Evolutionary conservation across 1,140 invertebrate species (phyloP), one percentile per base, ranked within the genome.

Genomic region (Leptopilina clavipes): DNA sequence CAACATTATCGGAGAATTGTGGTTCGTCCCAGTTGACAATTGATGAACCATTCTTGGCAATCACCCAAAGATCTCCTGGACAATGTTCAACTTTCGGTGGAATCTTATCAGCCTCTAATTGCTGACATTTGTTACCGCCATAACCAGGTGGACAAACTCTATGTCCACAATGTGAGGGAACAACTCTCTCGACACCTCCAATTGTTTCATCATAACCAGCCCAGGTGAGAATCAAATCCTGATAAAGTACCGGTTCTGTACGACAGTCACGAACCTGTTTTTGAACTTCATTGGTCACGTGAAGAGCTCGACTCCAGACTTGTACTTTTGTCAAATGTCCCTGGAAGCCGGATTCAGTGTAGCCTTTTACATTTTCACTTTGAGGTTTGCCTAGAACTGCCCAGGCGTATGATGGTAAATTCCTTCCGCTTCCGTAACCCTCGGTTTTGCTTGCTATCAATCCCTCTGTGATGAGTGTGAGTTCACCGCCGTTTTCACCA

Each of bases 1-100:
- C 95, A 40, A 97, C 94, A 85, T 98, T 97, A 83, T 98, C 97
- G 75, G 93, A 95, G 86, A 98, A 98, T 78, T 94, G 93, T 0
- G 98, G 98, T 81, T 98, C 96, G 86, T 98, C 96, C 98, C 97
- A 99, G n/a, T 92, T 94, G 0, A 99, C 97, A 75, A 97, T 93
- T 0, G 97, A 95, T 0, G 97, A 97, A 75, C 96, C 97, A 83
- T 98, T 97, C 82, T 95, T 95, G 1, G 97, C 96, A 79, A 98
- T 96, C 0, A 98, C 95, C 96, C 97, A 98, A 43, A 98, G 91
- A 89, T 98, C 97, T 37, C 96, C 96, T 11, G 98, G 97, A 81
- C 97, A 98, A 83, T 96, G 94, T 81, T 97, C 95, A 0, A 97
- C 94, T 82, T 93, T 93, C 9, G 97, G 97, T 81, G 97, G 93